Evolutionary conservation across 2,797 vertebrate species (phyloP), one percentile per base, ranked within the genome.

Genomic region (Danionella dracula): DNA sequence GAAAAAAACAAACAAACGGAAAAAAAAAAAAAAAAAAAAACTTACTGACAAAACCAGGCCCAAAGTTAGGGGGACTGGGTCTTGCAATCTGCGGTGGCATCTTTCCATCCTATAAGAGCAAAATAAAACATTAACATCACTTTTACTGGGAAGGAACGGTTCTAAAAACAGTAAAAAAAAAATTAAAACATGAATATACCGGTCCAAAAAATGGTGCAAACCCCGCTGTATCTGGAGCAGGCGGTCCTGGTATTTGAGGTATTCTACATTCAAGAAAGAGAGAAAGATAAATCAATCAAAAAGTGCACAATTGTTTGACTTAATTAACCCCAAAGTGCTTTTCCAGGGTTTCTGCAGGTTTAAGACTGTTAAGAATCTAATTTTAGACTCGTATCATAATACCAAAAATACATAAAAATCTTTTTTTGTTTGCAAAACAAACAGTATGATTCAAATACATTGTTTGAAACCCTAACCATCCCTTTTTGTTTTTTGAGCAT

Each of bases 1-100:
- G 12, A 62, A 38, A 19, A 27, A 16, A 20, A 12, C 6, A 8
- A 4, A 16, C 2, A 10, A 44, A 38, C 2, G 1, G 23, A 15
- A 29, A 37, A 16, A 19, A 2, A 54, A 41, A 20, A 7, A 45
- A 11, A 13, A n/a, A 8, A 19, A 23, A 56, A 12, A 79, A 96
- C 95, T 96, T 90, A 98, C 96, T 95, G 85, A 89, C 84, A 82
- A 96, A 96, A 69, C 93, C 92, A 4, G 94, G 88, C 71, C 91
- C 92, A 70, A 93, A 95, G 84, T 70, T 97, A 63, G 96, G 95
- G 69, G 95, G 94, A 80, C 84, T 94, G 13, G 94, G 94, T 20
- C 92, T 88, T 23, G 91, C 88, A 84, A 93, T 79, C 78, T 90
- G 95, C 79, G 93, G 85, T 62, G 87, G 83, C 76, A 92, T 67